Evolutionary conservation across 64 coral and sea anemone genomes (phyloP).

Genomic region (Orbicella faveolata): DNA sequence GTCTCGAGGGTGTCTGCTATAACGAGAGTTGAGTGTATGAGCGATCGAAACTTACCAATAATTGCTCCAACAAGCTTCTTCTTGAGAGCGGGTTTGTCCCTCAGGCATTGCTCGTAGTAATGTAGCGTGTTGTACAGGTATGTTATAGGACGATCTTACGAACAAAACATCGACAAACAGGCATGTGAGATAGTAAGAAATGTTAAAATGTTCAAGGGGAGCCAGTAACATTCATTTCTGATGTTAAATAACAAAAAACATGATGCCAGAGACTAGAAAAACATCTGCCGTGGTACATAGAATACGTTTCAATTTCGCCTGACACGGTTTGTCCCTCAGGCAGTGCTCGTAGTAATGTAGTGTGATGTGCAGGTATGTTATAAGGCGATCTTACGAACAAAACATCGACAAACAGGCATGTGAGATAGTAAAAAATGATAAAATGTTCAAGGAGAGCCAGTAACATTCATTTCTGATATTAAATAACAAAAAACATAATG

Average conservation of each 20-base stretch:
- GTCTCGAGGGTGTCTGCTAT: no score
- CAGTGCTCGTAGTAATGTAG: conserved; percentile 89
- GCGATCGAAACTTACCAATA: conserved; percentile 51
- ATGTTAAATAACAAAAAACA: no score
- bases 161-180: conserved; percentile 8
- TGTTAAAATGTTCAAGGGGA: no score
- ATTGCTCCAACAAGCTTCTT: conserved; percentile 96
- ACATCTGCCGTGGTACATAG: no score
- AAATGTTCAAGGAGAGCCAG: no score
- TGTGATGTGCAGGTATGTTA: conserved; percentile 97
- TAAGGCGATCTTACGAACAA: conserved; percentile 72
- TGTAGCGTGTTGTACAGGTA: conserved; percentile 96
- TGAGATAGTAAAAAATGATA: background rate
- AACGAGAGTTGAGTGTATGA: no score
- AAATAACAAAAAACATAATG: no score
- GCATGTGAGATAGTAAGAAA: background rate
- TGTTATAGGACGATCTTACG: conserved; percentile 88
- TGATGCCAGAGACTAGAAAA: no score
- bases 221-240: no score
- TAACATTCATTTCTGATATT: no score
- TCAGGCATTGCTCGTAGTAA: conserved; percentile 81
- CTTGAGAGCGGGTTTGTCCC: conserved; percentile 71
- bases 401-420: background rate
- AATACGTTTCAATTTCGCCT: no score
- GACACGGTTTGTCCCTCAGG: conserved; percentile 58